A percentile compares a stretch with the other conserved stretches of the same genome.
phyloP scores from a whole-genome alignment of 2,888 invertebrate species.

The Drosophila heteroneura region DNA sequence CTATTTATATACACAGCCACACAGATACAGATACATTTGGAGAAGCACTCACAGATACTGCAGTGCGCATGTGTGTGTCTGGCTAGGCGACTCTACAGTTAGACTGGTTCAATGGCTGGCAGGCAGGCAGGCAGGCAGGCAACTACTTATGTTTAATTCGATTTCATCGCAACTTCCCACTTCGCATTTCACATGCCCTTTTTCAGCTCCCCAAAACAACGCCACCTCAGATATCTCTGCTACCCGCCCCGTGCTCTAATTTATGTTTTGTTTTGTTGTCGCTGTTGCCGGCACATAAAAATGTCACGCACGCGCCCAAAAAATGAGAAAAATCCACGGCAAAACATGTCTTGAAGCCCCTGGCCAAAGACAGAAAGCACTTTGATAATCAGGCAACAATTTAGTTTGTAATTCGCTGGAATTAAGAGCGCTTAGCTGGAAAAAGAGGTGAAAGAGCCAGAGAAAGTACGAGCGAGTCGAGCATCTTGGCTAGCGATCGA shows the following conservation, averaged over 20 bases:
- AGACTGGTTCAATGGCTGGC: conserved; percentile 7
- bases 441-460: conserved; percentile 28
- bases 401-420: conserved; percentile 38
- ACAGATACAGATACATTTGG: conserved; percentile 31
- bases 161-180: conserved; percentile 48
- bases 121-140: conserved; percentile 3
- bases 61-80: conserved; percentile 49
- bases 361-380: conserved; percentile 11
- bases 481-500: conserved; percentile 10
- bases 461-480: background rate
- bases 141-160: conserved; percentile 74
- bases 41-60: conserved; percentile 10
- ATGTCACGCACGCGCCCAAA: conserved; percentile 65
- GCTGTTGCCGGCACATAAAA: conserved; percentile 54
- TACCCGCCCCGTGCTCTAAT: conserved; percentile 48
- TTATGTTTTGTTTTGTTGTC: conserved; percentile 71
- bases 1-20: conserved; percentile 70
- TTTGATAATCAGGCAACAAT: conserved; percentile 47
- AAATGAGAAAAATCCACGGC: conserved; percentile 50
- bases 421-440: conserved; percentile 46
- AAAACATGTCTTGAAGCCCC: conserved; percentile 37
- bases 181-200: conserved; percentile 4
- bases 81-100: conserved; percentile 18
- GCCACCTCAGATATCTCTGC: conserved; percentile 18
- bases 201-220: conserved; percentile 9